phyloP scores from a whole-genome alignment of 37 sponge, comb jelly and placozoan species.

The Cliona cf. orientalis region DNA sequence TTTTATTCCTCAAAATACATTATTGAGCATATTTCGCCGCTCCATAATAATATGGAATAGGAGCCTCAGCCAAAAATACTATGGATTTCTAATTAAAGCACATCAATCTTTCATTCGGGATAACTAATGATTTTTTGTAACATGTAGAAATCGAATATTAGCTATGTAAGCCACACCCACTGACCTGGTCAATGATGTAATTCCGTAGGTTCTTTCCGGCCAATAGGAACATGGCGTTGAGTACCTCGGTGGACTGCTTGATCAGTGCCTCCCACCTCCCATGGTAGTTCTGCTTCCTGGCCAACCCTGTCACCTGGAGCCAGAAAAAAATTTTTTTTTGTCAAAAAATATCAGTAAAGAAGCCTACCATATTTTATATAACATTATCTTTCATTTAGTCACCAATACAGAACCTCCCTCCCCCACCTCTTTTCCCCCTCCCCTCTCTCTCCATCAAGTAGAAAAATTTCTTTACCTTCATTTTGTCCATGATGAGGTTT shows the following conservation, averaged over 20 bases:
- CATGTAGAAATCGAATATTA: neutral
- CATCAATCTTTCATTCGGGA: too few relatives aligned
- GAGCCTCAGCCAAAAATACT: too few relatives aligned
- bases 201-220: conserved; percentile 71
- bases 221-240: conserved; percentile 72
- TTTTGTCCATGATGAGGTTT: conserved; percentile 87
- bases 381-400: too few relatives aligned
- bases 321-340: neutral
- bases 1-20: too few relatives aligned
- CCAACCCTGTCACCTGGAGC: conserved; percentile 49
- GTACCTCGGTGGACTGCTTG: conserved; percentile 72
- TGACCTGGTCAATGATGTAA: conserved; percentile 96
- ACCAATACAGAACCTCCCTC: too few relatives aligned
- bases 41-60: too few relatives aligned
- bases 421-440: too few relatives aligned
- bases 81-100: too few relatives aligned
- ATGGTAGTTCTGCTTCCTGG: conserved; percentile 70
- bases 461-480: conserved; percentile 83
- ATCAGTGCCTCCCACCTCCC: conserved; percentile 71
- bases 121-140: too few relatives aligned
- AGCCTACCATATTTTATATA: too few relatives aligned
- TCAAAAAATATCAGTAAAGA: neutral
- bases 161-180: neutral
- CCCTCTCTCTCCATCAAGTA: too few relatives aligned
- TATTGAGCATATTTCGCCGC: too few relatives aligned